A percentile compares a stretch with the other conserved stretches of the same genome.
Conservation (phyloP, 2,113 vertebrate genomes). For the Salvator merianae region DNA sequence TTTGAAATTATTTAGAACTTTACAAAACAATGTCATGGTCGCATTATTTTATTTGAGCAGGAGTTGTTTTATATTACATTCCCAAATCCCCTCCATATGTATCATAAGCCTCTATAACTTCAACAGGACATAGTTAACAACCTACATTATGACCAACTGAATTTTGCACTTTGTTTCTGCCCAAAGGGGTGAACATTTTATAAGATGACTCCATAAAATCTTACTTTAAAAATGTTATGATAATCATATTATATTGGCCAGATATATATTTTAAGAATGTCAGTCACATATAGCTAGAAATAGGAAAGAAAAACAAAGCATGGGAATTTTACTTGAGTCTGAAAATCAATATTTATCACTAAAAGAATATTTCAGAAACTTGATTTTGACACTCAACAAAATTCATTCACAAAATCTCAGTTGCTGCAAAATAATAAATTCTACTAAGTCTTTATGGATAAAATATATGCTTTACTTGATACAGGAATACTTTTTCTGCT, state of each 20-base stretch:
- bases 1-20: not conserved
- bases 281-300: too few species aligned
- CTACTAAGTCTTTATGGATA: too few species aligned
- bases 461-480: too few species aligned
- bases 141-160: not conserved
- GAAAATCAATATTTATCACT: not conserved
- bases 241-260: too few species aligned
- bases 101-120: not conserved
- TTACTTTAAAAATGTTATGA: conserved; percentile 7
- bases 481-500: too few species aligned
- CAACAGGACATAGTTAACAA: not conserved
- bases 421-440: too few species aligned
- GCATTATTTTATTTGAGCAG: too few species aligned
- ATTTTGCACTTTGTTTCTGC: not conserved
- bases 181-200: not conserved
- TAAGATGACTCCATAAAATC: not conserved
- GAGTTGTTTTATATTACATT: not conserved
- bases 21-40: too few species aligned
- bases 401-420: not conserved
- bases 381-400: not conserved
- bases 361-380: not conserved
- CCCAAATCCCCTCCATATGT: not conserved
- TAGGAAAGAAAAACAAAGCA: too few species aligned
- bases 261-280: too few species aligned
- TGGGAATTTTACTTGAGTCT: too few species aligned